Evolutionary conservation across 2,113 vertebrate species (phyloP), one percentile per base, ranked within the genome.

Genomic region (Nerophis ophidion): DNA sequence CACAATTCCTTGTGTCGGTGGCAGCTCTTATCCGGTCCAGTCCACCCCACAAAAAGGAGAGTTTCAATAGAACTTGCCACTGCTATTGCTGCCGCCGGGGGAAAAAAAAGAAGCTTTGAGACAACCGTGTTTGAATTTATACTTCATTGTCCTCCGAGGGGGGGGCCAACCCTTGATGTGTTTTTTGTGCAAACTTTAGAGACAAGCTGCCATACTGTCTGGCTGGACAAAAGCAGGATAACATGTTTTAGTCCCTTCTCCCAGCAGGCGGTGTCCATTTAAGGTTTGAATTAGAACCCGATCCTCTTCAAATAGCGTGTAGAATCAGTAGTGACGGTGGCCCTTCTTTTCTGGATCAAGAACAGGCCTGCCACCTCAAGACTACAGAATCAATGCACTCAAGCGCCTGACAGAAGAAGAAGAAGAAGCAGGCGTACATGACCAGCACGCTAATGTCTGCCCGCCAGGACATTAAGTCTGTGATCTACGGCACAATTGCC

Each of bases 401-500:
- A 58, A 34, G 45, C 44, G 7, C 34, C 26, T 34, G 50, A 35
- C 12, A 33, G 50, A 12, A 56, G 53, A 33, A 49, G 19, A 26
- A 26, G 36, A 42, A 53, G 46, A 74, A 40, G 51, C 48, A 38
- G 53, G 63, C 70, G 67, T 12, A 40, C 61, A 70, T 68, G 70
- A 72, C 70, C 7, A 51, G 54, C 59, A 75, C 63, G 62, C 47
- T 45, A 70, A 72, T 47, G 13, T 42, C 50, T 45, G 40, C 69
- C 65, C 33, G 26, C 38, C 42, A 46, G 53, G 60, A 68, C 64
- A 60, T 50, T n/a, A 56, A 60, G 46, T 50, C 66, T 64, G 59
- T 38, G 42, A 64, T 70, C 54, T 52, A 65, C 65, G 57, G 46
- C 63, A 42, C 63, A 53, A 81, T 70, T 76, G 79, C 42, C 50